These are phyloP conservation scores for Corydoras maculifer DNA, from an alignment of 2,113 vertebrate genomes.

Conservation along the genomic window DNA sequence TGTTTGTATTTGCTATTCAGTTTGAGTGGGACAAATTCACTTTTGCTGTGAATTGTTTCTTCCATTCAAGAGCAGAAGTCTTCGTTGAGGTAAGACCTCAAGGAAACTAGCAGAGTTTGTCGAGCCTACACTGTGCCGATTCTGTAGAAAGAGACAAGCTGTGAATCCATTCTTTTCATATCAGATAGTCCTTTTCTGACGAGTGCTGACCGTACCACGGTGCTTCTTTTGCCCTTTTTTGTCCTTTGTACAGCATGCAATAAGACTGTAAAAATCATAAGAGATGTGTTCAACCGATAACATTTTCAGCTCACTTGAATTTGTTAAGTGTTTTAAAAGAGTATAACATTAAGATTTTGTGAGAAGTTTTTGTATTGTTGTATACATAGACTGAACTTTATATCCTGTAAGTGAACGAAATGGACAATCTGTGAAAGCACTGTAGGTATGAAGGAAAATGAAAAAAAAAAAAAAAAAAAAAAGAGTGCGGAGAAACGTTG, in stretches of 20 bases:
- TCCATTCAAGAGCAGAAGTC: slow-evolving; percentile 24
- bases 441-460: slow-evolving; percentile 13
- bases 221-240: slow-evolving; percentile 53
- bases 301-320: slow-evolving; percentile 58
- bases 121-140: slow-evolving; percentile 89
- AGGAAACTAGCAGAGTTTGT: slow-evolving; percentile 67
- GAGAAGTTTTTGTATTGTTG: slow-evolving; percentile 57
- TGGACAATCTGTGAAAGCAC: slow-evolving; percentile 39
- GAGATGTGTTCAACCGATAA: slow-evolving; percentile 54
- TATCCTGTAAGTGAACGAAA: slow-evolving; percentile 45
- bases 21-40: slow-evolving; percentile 48
- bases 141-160: slow-evolving; percentile 53
- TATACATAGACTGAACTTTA: slow-evolving; percentile 66
- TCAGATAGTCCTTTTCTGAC: slow-evolving; percentile 48
- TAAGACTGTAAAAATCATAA: slow-evolving; percentile 58
- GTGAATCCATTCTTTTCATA: slow-evolving; percentile 54
- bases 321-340: slow-evolving; percentile 60
- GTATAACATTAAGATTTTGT: slow-evolving; percentile 55
- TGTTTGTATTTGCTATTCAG: slow-evolving; percentile 58
- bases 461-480: background rate
- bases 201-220: slow-evolving; percentile 44
- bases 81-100: slow-evolving; percentile 52
- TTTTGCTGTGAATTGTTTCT: slow-evolving; percentile 25
- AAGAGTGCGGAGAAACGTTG: background rate
- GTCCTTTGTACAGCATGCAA: slow-evolving; percentile 71